Conservation (phyloP, 2,888 invertebrate species). For the Nasonovia ribisnigri region DNA sequence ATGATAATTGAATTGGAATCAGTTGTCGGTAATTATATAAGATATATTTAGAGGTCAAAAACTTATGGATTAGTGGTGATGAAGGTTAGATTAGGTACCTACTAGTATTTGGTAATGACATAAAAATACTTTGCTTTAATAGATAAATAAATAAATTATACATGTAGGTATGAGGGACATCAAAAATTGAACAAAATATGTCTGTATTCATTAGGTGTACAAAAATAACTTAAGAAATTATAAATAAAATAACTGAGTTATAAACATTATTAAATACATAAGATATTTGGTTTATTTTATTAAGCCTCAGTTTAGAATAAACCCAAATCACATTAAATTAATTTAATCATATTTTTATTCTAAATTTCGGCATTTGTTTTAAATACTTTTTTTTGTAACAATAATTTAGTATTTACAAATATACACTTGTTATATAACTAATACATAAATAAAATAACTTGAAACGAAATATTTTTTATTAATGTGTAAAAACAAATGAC, state of each 20-base stretch:
- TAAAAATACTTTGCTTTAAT: not conserved
- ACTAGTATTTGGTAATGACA: slow-evolving; percentile 39
- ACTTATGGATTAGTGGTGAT: slow-evolving; percentile 22
- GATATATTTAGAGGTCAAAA: slow-evolving; percentile 46
- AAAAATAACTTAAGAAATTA: not conserved
- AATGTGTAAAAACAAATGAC: not conserved
- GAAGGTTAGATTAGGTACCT: slow-evolving; percentile 49
- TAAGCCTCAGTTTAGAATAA: not conserved
- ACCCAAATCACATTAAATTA: not conserved
- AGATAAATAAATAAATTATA: slow-evolving; percentile 14
- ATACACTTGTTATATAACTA: not conserved
- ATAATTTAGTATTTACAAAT: not conserved
- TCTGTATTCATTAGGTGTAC: not conserved
- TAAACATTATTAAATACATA: not conserved
- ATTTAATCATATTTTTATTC: slow-evolving; percentile 16
- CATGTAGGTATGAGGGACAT: not conserved
- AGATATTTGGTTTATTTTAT: not conserved
- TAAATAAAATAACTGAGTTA: not conserved
- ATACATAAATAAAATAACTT: not conserved
- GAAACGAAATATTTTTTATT: not conserved
- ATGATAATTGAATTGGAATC: slow-evolving; percentile 59
- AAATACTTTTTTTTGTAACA: not conserved
- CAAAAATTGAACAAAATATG: not conserved
- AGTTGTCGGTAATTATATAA: slow-evolving; percentile 41
- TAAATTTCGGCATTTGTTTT: not conserved